Base-by-base conservation (phyloP, 2,797 vertebrate genomes). In the Lophius americanus region DNA sequence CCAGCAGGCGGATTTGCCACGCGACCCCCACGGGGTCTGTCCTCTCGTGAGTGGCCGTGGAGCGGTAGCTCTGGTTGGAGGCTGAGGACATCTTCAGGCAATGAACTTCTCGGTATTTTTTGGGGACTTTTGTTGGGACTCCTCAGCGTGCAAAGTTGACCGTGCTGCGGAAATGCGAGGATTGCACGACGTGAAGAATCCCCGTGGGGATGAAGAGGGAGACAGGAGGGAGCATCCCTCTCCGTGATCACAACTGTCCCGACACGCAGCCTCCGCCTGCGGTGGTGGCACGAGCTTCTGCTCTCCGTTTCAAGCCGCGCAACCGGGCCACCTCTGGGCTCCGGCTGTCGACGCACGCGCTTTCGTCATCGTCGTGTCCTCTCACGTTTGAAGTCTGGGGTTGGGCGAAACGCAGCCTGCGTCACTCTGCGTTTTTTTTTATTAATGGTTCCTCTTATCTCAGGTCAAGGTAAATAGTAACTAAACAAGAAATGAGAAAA, bases 11-110 rank as follows among this genome's bases (percentile, higher is more conserved):
- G 43, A 90, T 88, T 47, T 92, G 89, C 83, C 88, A 88, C 53
- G 93, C 85, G 35, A 73, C 76, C 3, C 78, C 90, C 60, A 84
- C 77, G 48, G 85, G 73, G 61, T 95, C 94, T 71, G 85, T 75
- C 39, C 75, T 14, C 43, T 87, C 85, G 49, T 55, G 85, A 47
- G 83, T 89, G 79, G 82, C 90, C 51, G 88, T 36, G 37, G 83
- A 88, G 50, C 87, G 81, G 85, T 84, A 84, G 11, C 92, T 97
- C 82, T 86, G 92, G 84, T 97, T 97, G 33, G 92, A 78, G 38
- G 93, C 90, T 62, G 91, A 83, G 70, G 95, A 92, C 96, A 96
- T 98, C 62, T 85, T 87, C 66, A 57, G 57, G 39, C 32, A 63
- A 79, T 69, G 9, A 75, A 74, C 77, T 75, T 68, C 46, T 73